These are phyloP conservation scores for Danio aesculapii DNA, from an alignment of 2,797 vertebrate species.

Conservation along the genomic window DNA sequence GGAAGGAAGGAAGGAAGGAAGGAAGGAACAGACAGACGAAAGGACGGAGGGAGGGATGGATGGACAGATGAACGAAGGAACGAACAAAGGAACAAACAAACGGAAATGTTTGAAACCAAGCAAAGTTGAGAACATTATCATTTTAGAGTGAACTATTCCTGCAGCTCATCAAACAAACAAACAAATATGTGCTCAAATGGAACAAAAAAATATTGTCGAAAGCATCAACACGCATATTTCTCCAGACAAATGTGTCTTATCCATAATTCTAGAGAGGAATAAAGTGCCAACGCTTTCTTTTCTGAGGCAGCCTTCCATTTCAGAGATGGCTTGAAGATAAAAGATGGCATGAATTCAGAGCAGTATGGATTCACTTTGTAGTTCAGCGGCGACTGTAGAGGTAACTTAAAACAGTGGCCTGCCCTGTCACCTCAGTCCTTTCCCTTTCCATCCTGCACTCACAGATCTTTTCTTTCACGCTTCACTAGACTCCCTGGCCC, in stretches of 20 bases:
- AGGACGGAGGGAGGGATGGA: too few species aligned
- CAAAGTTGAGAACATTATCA: too few species aligned
- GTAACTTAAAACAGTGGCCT: slow-evolving; percentile 54
- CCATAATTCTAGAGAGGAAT: slow-evolving; percentile 19
- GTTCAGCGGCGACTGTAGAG: slow-evolving; percentile 53
- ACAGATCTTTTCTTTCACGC: slow-evolving; percentile 62
- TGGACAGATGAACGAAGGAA: too few species aligned
- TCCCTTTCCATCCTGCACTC: slow-evolving; percentile 57
- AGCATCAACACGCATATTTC: slow-evolving; percentile 1
- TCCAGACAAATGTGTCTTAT: slow-evolving; percentile 15
- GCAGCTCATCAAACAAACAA: neutral
- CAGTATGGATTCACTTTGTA: slow-evolving; percentile 63
- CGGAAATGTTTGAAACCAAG: too few species aligned
- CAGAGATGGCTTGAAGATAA: slow-evolving; percentile 47
- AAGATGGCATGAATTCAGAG: slow-evolving; percentile 50
- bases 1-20: too few species aligned
- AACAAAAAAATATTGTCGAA: neutral
- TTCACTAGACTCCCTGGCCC: slow-evolving; percentile 63
- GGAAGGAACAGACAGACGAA: too few species aligned
- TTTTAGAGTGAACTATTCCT: too few species aligned
- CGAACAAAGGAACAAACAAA: too few species aligned
- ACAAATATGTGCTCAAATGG: neutral
- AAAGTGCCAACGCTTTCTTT: slow-evolving; percentile 7
- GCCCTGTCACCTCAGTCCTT: slow-evolving; percentile 50
- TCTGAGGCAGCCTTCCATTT: slow-evolving; percentile 27